Evolutionary conservation across 1,140 invertebrate genomes (phyloP), one percentile per base, ranked within the genome.

Genomic region (Panagrolaimus sp.): DNA sequence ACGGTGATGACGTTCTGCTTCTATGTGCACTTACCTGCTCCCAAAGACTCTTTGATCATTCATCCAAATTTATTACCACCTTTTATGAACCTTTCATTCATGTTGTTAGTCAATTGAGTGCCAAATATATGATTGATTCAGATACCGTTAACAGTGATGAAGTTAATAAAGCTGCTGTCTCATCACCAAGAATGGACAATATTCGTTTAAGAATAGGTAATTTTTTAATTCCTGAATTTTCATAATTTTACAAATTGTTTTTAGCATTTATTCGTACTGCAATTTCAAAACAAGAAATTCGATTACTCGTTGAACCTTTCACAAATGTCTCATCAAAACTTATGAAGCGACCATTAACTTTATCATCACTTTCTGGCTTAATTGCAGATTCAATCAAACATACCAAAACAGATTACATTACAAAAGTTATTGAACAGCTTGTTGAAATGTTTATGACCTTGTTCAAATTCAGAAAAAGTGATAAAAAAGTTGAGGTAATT

Each of bases 1-100:
- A 67, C 38, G 71, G 71, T 12, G 71, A 73, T 21, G 71, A 72
- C 38, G 71, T 48, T 9, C 62, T 72, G 7, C 28, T 72, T 26
- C 24, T 72, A 15, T 72, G 71, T 55, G 55, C 69, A 12, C 26
- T 72, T 9, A 73, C 71, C 1, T 65, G 44, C 26, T 28, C 47
- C 8, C 71, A 73, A 28, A 26, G 71, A 26, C 26, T 72, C 8
- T 32, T 74, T n/a, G 69, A 72, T 21, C 28, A 26, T 17, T 21
- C 52, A 21, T 21, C 52, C 28, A 26, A 21, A 21, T 58, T 26
- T 58, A 28, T 58, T 28, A 67, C 65, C 5, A 67, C 12, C 65
- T 67, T 43, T 43, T 28, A 32, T 15, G 65, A 67, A 14, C 65
- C n/a, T 17, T 67, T 67, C 65, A n/a, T 67, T 17, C 65, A 43